phyloP scores from a whole-genome alignment of 2,113 vertebrate genomes.

The Vidua chalybeata region DNA sequence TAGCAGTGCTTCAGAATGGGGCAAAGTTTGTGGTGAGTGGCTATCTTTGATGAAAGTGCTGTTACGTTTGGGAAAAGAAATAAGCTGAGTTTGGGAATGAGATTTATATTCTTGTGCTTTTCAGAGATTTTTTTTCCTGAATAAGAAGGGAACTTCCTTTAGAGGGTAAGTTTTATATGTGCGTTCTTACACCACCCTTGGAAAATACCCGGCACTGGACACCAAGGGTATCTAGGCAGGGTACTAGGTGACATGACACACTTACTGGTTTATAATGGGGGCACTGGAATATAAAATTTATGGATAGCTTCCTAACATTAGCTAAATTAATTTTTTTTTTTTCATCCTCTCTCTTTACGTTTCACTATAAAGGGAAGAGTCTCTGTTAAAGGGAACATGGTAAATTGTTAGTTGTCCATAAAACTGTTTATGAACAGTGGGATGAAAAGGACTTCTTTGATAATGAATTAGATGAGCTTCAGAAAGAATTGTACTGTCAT shows the following conservation, averaged over 20 bases:
- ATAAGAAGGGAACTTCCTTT: background rate
- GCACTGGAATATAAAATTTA: background rate
- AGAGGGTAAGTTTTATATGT: background rate
- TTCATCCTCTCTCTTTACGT: background rate
- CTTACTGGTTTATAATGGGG: background rate
- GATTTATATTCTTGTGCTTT: background rate
- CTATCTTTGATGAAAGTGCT: background rate
- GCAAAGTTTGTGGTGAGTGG: constrained; percentile 57
- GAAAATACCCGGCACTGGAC: background rate
- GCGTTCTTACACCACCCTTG: background rate
- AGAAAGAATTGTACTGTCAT: constrained; percentile 39
- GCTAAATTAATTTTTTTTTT: background rate
- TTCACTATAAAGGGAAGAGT: constrained; percentile 42
- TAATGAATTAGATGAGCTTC: constrained; percentile 62
- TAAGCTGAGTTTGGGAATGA: background rate
- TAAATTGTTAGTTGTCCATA: constrained; percentile 55
- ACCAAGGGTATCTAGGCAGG: background rate
- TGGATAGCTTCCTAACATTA: background rate
- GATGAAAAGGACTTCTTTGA: constrained; percentile 69
- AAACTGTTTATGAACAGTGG: constrained; percentile 67
- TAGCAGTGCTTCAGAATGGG: constrained; percentile 51
- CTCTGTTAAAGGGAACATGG: constrained; percentile 36
- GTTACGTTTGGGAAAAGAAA: background rate
- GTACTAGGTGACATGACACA: background rate
- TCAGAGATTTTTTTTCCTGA: background rate